phyloP scores from a whole-genome alignment of 2,113 vertebrate species.

The Isichthys henryi region DNA sequence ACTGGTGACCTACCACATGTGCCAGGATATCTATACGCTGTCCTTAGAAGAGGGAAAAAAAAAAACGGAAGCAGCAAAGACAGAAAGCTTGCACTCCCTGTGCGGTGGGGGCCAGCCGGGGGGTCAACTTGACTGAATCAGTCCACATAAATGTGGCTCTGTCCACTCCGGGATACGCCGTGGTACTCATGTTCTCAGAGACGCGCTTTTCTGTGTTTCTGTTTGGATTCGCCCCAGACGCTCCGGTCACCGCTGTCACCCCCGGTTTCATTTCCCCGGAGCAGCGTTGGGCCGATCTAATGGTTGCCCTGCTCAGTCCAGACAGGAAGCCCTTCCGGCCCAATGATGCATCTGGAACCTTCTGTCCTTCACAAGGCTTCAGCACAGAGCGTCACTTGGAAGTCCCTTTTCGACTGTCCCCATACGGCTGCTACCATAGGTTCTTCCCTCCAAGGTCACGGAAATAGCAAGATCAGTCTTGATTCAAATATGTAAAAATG shows the following conservation, averaged over 20 bases:
- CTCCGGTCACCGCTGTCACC: slow-evolving; percentile 53
- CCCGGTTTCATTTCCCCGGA: slow-evolving; percentile 9
- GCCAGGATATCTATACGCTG: neutral
- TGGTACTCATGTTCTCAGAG: neutral
- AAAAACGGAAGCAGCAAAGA: neutral
- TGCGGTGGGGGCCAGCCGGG: slow-evolving; percentile 20
- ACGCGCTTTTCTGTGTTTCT: neutral
- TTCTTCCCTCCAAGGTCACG: neutral
- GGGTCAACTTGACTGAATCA: slow-evolving; percentile 57
- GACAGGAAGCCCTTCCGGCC: neutral
- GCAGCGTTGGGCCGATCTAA: slow-evolving; percentile 41
- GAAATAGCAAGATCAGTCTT: neutral
- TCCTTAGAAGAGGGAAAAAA: neutral
- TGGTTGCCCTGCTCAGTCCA: slow-evolving; percentile 20
- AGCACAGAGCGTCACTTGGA: neutral
- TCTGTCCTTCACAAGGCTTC: neutral
- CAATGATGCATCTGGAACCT: slow-evolving; percentile 24
- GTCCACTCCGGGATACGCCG: neutral
- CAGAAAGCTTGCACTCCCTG: neutral
- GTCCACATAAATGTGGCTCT: slow-evolving; percentile 47
- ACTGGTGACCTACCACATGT: neutral
- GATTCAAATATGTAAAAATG: neutral
- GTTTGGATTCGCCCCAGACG: neutral
- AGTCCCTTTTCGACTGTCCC: neutral
- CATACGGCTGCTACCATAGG: neutral